Conservation (phyloP, 1,140 invertebrate species). For the Bemisia tabaci region DNA sequence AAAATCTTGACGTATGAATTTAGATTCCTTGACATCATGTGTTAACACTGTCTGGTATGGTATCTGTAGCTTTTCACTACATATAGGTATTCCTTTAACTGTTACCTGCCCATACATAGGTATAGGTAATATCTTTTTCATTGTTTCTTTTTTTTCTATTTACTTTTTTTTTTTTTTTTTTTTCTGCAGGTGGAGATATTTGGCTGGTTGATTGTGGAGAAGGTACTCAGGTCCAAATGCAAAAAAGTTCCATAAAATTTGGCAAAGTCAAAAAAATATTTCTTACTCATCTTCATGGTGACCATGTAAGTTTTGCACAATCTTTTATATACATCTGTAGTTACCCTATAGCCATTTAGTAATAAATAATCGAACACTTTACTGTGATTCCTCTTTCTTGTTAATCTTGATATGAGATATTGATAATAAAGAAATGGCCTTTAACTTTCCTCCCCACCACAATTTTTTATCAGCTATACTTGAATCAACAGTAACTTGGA, state of each 20-base stretch:
- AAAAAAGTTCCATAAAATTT: constrained; percentile 30
- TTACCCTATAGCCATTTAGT: too few relatives aligned
- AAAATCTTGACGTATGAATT: too few relatives aligned
- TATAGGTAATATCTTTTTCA: background rate
- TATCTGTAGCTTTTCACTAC: background rate
- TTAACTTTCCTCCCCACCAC: too few relatives aligned
- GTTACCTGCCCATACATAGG: background rate
- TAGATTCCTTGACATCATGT: background rate
- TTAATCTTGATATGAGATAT: too few relatives aligned
- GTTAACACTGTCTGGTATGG: background rate
- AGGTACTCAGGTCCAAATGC: constrained; percentile 35
- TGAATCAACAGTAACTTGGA: too few relatives aligned
- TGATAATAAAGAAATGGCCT: too few relatives aligned
- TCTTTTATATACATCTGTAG: too few relatives aligned
- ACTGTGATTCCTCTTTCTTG: too few relatives aligned
- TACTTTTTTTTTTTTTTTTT: constrained; percentile 5
- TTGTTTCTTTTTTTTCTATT: constrained; percentile 4
- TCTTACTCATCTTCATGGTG: constrained; percentile 39
- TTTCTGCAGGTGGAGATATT: constrained; percentile 28
- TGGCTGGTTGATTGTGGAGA: constrained; percentile 41
- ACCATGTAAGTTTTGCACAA: constrained; percentile 34
- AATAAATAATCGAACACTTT: too few relatives aligned
- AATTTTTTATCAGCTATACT: too few relatives aligned
- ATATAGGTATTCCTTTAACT: background rate
- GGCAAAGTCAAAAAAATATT: constrained; percentile 36